Conservation (phyloP, 64 coral and sea anemone species). For the Montipora foliosa region DNA sequence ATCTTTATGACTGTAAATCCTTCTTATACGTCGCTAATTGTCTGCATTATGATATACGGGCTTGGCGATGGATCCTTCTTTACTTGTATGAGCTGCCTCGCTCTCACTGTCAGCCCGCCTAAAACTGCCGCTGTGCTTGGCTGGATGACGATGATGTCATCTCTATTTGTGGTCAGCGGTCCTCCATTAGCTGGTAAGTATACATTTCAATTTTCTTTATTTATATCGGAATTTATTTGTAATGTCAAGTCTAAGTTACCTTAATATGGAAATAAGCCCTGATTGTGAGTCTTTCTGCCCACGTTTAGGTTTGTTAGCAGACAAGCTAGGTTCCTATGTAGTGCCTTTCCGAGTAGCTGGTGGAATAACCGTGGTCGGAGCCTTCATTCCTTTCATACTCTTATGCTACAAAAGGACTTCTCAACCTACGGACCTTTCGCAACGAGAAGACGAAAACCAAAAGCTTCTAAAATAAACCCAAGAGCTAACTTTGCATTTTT, state of each 20-base stretch:
- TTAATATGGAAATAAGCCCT: no score
- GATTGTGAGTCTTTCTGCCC: no score
- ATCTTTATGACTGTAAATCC: slow-evolving; percentile 19
- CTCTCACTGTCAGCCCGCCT: neutral
- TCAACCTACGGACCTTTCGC: neutral
- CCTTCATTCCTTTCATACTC: slow-evolving; percentile 29
- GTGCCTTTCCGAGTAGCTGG: slow-evolving; percentile 45
- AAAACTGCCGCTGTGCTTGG: neutral
- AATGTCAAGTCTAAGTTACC: no score
- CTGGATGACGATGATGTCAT: neutral
- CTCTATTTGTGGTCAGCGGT: neutral
- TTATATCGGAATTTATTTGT: no score
- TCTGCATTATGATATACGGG: slow-evolving; percentile 22
- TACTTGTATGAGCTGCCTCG: neutral
- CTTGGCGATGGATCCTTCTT: slow-evolving; percentile 11
- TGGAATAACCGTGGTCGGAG: slow-evolving; percentile 13
- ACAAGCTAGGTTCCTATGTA: slow-evolving; percentile 47
- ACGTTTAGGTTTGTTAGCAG: slow-evolving; percentile 39
- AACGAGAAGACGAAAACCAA: neutral
- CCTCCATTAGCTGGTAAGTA: slow-evolving; percentile 1
- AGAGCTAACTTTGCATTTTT: neutral
- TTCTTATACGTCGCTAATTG: slow-evolving; percentile 1
- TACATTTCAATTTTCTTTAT: no score
- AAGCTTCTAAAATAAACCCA: neutral
- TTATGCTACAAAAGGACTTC: neutral